Conservation (phyloP, 2,113 vertebrate species). For the Hucho hucho region DNA sequence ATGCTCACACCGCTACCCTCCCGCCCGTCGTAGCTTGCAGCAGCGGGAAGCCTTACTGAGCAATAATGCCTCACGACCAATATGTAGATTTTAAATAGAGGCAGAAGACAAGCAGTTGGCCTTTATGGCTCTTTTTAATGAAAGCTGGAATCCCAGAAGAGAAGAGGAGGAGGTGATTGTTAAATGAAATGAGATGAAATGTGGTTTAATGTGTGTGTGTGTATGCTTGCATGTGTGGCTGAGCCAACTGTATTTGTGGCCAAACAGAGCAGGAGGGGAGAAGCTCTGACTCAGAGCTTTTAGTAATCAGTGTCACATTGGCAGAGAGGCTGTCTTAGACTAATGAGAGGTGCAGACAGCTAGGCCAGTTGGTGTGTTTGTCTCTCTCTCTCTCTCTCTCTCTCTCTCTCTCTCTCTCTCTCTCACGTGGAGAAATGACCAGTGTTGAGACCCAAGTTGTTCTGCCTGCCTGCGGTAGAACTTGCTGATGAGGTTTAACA, state of each 20-base stretch:
- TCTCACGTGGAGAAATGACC: constrained; percentile 75
- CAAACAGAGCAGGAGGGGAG: constrained; percentile 56
- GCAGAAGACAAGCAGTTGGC: constrained; percentile 48
- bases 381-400: constrained; percentile 51
- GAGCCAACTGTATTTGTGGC: constrained; percentile 63
- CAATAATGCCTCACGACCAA: constrained; percentile 58
- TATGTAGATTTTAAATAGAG: constrained; percentile 62
- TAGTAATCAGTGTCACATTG: constrained; percentile 78
- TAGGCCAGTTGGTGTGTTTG: constrained; percentile 66
- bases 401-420: not conserved
- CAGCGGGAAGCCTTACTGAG: constrained; percentile 43
- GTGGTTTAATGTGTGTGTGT: constrained; percentile 46
- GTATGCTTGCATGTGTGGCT: constrained; percentile 11
- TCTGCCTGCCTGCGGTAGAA: constrained; percentile 48
- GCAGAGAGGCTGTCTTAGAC: constrained; percentile 74
- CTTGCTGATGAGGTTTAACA: constrained; percentile 17
- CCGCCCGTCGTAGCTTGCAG: constrained; percentile 14
- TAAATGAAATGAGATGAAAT: constrained; percentile 52
- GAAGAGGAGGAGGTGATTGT: constrained; percentile 34
- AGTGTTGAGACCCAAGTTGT: constrained; percentile 75
- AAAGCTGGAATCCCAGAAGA: constrained; percentile 40
- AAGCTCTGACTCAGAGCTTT: constrained; percentile 74
- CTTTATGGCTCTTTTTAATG: constrained; percentile 60
- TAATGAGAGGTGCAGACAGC: constrained; percentile 80
- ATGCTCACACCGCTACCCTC: constrained; percentile 20